A percentile compares a stretch with the other conserved stretches of the same genome.
Evolutionary conservation across 2,888 invertebrate genomes (phyloP).

Genomic region (Chymomyza caudatula): DNA sequence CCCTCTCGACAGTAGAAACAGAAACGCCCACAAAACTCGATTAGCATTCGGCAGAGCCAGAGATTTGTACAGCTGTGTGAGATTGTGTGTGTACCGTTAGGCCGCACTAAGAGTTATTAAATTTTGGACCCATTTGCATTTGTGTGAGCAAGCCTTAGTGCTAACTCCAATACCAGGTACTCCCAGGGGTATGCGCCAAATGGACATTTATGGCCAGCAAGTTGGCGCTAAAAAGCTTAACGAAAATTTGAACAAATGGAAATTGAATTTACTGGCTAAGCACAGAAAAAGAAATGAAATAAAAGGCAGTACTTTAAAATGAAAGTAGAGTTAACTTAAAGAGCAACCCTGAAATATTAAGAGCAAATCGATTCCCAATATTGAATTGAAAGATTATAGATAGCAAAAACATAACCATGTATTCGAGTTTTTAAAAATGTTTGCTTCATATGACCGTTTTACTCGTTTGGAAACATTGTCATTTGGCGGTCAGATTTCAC

Average conservation of each 20-base stretch:
- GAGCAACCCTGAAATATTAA: not conserved
- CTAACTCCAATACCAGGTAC: not conserved
- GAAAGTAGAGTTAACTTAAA: not conserved
- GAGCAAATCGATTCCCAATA: too few species aligned
- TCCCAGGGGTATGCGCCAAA: constrained; percentile 26
- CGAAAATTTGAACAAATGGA: constrained; percentile 57
- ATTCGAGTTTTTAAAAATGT: too few species aligned
- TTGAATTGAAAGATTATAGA: too few species aligned
- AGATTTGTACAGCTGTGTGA: constrained; percentile 39
- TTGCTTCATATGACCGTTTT: too few species aligned
- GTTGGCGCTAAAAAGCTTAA: constrained; percentile 48
- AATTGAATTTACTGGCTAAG: constrained; percentile 40
- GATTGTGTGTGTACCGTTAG: constrained; percentile 19
- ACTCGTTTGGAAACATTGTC: too few species aligned
- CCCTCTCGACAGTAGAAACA: not conserved
- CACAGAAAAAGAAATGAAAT: not conserved
- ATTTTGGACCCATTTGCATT: constrained; percentile 61
- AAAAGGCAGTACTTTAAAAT: not conserved
- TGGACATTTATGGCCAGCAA: constrained; percentile 8
- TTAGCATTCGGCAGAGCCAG: constrained; percentile 56
- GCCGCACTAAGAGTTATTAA: constrained; percentile 55
- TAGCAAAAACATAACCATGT: too few species aligned
- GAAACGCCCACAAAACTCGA: constrained; percentile 49
- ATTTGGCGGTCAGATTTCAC: too few species aligned
- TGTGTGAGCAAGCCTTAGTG: constrained; percentile 4